Percentiles rank a stretch among this genome's conserved stretches.
phyloP scores from a whole-genome alignment of 2,888 invertebrate genomes.

The Trissolcus japonicus region DNA sequence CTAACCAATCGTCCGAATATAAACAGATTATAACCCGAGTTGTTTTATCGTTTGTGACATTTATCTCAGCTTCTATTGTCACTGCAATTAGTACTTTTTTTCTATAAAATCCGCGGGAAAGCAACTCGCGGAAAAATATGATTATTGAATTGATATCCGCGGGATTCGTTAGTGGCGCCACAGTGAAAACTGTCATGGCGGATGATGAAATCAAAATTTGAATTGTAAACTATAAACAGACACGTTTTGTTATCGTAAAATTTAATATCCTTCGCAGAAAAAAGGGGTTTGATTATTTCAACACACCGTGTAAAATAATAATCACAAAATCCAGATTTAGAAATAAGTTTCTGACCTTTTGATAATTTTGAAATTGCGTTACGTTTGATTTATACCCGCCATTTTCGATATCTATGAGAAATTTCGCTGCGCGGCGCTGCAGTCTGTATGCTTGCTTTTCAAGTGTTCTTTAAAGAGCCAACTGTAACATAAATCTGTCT shows the following conservation, averaged over 20 bases:
- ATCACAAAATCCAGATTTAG: too few relatives aligned
- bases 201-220: neutral
- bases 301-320: too few relatives aligned
- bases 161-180: neutral
- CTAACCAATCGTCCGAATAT: neutral
- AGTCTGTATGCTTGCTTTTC: too few relatives aligned
- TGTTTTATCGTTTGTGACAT: constrained; percentile 12
- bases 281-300: too few relatives aligned
- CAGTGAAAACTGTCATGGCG: neutral
- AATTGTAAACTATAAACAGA: neutral
- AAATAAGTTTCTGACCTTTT: too few relatives aligned
- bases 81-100: constrained; percentile 17
- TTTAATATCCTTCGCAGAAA: neutral
- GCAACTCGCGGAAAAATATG: constrained; percentile 14
- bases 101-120: constrained; percentile 60
- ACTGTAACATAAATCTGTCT: too few relatives aligned
- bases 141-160: neutral
- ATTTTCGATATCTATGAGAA: too few relatives aligned
- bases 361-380: too few relatives aligned
- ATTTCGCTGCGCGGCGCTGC: too few relatives aligned
- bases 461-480: too few relatives aligned
- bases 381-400: too few relatives aligned
- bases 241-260: neutral
- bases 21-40: neutral
- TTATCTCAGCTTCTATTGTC: constrained; percentile 2